phyloP scores from a whole-genome alignment of 2,888 invertebrate species.

The Aleiodes testaceus region DNA sequence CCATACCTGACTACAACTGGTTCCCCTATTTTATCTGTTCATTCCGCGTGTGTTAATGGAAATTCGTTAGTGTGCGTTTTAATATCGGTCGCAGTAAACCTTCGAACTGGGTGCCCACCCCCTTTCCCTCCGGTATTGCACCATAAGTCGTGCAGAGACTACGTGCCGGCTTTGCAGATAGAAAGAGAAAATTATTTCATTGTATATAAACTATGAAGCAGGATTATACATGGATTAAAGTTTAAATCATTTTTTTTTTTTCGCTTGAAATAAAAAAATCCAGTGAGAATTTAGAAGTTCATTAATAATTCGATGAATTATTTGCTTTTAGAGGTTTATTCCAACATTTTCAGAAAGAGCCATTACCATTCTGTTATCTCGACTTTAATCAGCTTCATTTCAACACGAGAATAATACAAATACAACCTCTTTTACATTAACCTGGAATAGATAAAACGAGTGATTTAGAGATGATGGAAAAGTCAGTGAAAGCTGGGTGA shows the following conservation, averaged over 20 bases:
- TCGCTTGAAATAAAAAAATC: neutral
- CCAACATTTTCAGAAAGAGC: constrained; percentile 6
- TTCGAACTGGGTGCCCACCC: constrained; percentile 34
- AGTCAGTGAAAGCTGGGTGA: constrained; percentile 1
- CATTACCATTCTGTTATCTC: constrained; percentile 25
- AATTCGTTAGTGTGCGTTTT: constrained; percentile 58
- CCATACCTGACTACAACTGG: constrained; percentile 16
- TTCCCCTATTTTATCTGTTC: constrained; percentile 46
- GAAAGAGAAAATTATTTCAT: constrained; percentile 37
- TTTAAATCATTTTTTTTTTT: constrained; percentile 33
- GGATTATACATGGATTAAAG: constrained; percentile 34
- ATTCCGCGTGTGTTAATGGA: constrained; percentile 55
- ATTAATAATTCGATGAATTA: no score
- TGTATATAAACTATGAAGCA: constrained; percentile 11
- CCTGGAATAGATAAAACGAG: no score
- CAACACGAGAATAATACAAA: neutral
- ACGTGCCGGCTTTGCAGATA: constrained; percentile 46
- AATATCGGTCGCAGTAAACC: constrained; percentile 61
- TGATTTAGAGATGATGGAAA: neutral
- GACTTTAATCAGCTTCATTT: constrained; percentile 50
- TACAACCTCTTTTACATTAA: neutral
- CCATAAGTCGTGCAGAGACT: constrained; percentile 54
- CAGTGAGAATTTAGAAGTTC: neutral
- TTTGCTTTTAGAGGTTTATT: no score
- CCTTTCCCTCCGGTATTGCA: constrained; percentile 46